Base-by-base conservation (phyloP, 2,113 vertebrate genomes). In the Phrynosoma blainvillii region DNA sequence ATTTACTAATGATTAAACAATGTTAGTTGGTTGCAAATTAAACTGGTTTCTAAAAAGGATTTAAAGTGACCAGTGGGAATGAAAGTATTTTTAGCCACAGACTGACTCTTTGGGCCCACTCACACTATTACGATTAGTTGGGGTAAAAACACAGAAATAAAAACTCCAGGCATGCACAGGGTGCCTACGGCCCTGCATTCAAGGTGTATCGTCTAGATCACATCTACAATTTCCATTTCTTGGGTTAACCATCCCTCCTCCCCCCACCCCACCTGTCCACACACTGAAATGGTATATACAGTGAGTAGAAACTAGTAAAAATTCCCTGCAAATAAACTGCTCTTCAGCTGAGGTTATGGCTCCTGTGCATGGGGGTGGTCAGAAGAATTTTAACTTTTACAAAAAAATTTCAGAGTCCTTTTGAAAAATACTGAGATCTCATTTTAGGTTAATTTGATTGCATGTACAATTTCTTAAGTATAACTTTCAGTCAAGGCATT, bases 271-370 rank as follows among this genome's bases (percentile, higher is more conserved):
- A 16, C 4, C 54, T 32, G 92, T 93, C 95, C 96, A 97, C 95
- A 96, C 2, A 94, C 95, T 96, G 96, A 96, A 87, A 94, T 92
- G 84, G 92, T 92, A 93, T 40, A 89, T 94, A 96, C 94, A 96
- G 85, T 91, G 93, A 93, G 93, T 96, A 96, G 92, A 96, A 96
- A 97, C 94, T 94, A 95, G 93, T 96, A 96, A 91, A 95, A 96
- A 93, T 96, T 97, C 96, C 96, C 95, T 96, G 96, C 96, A 93
- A 96, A 96, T 96, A 95, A 96, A 94, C 94, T 96, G 94, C 93
- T 91, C 96, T 96, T 96, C 95, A 93, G 92, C 95, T 96, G 95
- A 97, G 94, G 94, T 96, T 97, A 97, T 96, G 96, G 96, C 95
- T 96, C 96, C 95, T 96, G 92, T 92, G 96, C 96, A 95, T 96